Conservation (phyloP, 2,888 invertebrate genomes). For the Eupeodes luniger region DNA sequence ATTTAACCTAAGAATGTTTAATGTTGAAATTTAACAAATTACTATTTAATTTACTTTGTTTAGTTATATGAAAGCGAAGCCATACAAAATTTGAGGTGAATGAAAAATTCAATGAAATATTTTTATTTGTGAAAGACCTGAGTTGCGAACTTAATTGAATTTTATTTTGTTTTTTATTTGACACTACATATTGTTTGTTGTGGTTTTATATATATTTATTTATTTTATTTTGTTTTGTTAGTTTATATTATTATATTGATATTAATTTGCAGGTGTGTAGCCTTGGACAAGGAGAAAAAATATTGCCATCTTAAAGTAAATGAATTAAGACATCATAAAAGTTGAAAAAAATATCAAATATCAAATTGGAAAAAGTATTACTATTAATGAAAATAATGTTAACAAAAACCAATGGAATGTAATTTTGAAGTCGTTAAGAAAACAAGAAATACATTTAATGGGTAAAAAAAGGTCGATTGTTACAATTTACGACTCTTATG, state of each 20-base stretch:
- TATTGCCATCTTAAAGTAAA: background rate
- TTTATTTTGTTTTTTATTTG: constrained; percentile 13
- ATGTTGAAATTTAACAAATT: constrained; percentile 42
- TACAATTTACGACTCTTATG: background rate
- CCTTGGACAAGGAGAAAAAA: constrained; percentile 7
- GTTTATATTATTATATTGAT: background rate
- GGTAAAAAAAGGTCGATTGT: background rate
- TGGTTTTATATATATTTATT: constrained; percentile 2
- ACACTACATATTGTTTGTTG: background rate
- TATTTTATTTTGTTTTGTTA: background rate
- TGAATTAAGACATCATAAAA: background rate
- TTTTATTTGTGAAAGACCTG: constrained; percentile 51
- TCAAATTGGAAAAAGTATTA: background rate
- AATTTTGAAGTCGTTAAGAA: background rate
- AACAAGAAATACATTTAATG: background rate
- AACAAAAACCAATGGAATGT: background rate
- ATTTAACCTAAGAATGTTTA: constrained; percentile 29
- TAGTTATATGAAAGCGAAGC: constrained; percentile 18
- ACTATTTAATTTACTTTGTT: constrained; percentile 41
- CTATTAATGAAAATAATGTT: background rate
- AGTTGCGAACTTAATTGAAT: constrained; percentile 38
- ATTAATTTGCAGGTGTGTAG: constrained; percentile 28
- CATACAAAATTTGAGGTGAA: background rate
- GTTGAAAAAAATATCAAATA: background rate
- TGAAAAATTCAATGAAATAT: constrained; percentile 12